A percentile compares a stretch with the other conserved stretches of the same genome.
Evolutionary conservation across 2,113 vertebrate species (phyloP).

Genomic region (Pelmatolapia mariae): DNA sequence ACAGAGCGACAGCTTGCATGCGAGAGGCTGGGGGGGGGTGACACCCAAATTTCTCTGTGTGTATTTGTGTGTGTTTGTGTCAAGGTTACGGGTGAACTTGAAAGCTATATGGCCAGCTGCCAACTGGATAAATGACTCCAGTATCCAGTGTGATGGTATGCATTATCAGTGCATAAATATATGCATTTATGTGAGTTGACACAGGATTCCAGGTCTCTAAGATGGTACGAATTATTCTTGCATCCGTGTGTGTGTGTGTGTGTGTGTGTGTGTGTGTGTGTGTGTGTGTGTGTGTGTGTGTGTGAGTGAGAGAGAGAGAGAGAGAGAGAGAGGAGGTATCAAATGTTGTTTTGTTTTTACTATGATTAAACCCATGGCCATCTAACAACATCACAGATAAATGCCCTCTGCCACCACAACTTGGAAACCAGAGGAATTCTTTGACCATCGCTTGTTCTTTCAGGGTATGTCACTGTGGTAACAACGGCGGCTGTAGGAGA

Average conservation of each 20-base stretch:
- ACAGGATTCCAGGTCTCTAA: neutral
- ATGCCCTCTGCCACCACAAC: neutral
- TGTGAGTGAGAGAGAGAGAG: neutral
- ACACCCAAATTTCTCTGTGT: neutral
- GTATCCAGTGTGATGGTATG: conserved; percentile 11
- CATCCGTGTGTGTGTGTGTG: neutral
- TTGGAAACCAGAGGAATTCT: conserved; percentile 46
- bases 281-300: neutral
- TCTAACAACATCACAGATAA: conserved; percentile 47
- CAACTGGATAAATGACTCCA: conserved; percentile 6
- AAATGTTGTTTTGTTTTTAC: conserved; percentile 21
- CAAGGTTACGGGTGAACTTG: neutral
- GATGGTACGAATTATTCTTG: conserved; percentile 25
- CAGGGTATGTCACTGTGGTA: conserved; percentile 45
- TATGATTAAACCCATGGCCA: conserved; percentile 48
- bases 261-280: neutral
- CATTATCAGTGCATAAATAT: conserved; percentile 30
- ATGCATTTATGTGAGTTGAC: conserved; percentile 7
- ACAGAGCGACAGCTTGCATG: conserved; percentile 52
- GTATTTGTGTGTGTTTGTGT: neutral
- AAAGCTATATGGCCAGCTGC: neutral
- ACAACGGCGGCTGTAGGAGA: conserved; percentile 40
- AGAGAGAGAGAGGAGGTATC: neutral
- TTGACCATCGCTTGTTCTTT: conserved; percentile 60
- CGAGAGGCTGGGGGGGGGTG: neutral